Percentiles rank a stretch among this genome's conserved stretches.
These are phyloP conservation scores for Sebastes alutus DNA, from an alignment of 2,797 vertebrate genomes.

Conservation along the genomic window DNA sequence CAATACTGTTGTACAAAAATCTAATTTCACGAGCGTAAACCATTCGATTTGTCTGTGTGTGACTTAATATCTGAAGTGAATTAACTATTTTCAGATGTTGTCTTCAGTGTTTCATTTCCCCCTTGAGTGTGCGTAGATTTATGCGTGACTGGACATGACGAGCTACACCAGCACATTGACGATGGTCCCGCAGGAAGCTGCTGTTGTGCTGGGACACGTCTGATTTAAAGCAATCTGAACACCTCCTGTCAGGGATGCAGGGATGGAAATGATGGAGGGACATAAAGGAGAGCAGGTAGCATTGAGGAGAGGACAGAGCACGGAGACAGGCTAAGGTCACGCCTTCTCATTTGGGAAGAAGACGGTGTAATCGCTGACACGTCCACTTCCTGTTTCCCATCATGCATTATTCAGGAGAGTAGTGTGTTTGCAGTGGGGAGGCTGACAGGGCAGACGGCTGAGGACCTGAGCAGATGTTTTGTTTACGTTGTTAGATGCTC, in stretches of 20 bases:
- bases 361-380: constrained; percentile 27
- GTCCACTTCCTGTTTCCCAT: constrained; percentile 58
- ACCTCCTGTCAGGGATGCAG: neutral
- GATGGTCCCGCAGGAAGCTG: neutral
- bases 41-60: constrained; percentile 8
- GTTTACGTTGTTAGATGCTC: constrained; percentile 46
- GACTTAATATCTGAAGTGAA: constrained; percentile 17
- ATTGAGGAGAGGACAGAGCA: neutral
- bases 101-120: constrained; percentile 14
- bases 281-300: neutral
- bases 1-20: constrained; percentile 17
- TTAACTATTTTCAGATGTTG: constrained; percentile 12
- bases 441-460: constrained; percentile 44
- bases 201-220: neutral
- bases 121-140: neutral
- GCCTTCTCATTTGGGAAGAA: constrained; percentile 41
- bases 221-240: constrained; percentile 12
- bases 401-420: constrained; percentile 70
- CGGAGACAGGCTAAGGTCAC: constrained; percentile 9
- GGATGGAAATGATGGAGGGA: neutral
- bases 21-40: constrained; percentile 28
- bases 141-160: constrained; percentile 2
- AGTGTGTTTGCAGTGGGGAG: constrained; percentile 43
- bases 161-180: neutral
- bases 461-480: constrained; percentile 54